phyloP scores from a whole-genome alignment of 2,797 vertebrate genomes.

The Masticophis lateralis region DNA sequence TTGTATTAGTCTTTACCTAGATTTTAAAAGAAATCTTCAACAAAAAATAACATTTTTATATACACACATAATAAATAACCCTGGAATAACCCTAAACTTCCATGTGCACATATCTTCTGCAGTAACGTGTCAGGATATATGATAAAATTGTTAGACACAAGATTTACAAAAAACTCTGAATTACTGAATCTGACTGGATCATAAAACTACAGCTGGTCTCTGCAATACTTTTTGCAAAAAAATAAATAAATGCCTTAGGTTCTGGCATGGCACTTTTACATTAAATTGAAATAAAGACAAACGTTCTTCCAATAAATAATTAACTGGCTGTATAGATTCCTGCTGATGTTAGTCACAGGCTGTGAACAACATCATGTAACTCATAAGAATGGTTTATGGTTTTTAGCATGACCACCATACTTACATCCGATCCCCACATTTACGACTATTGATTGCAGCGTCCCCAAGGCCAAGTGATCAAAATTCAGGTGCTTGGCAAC shows the following conservation, averaged over 20 bases:
- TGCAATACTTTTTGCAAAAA: neutral
- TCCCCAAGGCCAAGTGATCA: neutral
- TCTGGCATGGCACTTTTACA: neutral
- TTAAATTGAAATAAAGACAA: neutral
- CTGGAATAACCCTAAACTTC: neutral
- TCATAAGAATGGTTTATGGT: neutral
- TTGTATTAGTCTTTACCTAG: neutral
- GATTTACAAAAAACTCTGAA: neutral
- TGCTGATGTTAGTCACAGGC: neutral
- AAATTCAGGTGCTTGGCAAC: neutral
- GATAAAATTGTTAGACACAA: neutral
- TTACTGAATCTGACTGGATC: neutral
- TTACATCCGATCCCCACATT: neutral
- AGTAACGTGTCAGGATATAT: neutral
- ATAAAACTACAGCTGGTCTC: neutral
- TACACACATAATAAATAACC: neutral
- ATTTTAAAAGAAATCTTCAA: neutral
- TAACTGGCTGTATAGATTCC: neutral
- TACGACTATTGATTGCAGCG: neutral
- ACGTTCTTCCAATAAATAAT: neutral
- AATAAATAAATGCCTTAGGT: neutral
- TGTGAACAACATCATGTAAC: neutral
- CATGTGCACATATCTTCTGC: neutral
- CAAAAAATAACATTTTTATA: neutral
- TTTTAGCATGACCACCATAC: neutral